Percentiles rank a stretch among this genome's conserved stretches.
These are phyloP conservation scores for Mus minutoides DNA, from an alignment of 2,797 vertebrate species.

Conservation along the genomic window DNA sequence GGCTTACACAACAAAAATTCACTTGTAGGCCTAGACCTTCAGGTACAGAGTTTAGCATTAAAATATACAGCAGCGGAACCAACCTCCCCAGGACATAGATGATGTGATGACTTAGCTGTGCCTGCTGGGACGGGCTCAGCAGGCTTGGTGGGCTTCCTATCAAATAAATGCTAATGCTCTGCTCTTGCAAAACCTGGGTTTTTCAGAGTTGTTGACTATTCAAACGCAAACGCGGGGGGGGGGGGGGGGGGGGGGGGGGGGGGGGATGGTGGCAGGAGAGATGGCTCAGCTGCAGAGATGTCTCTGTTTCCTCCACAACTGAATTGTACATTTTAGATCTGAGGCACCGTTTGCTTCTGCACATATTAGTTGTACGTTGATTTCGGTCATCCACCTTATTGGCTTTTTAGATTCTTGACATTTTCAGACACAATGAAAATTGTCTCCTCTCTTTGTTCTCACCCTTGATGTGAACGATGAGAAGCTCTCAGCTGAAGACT, in stretches of 20 bases:
- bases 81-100: background rate
- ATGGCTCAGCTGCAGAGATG: background rate
- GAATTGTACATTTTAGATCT: fast-evolving
- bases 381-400: no score
- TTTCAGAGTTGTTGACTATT: no score
- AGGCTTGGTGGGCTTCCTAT: background rate
- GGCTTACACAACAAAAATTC: background rate
- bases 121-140: fast-evolving
- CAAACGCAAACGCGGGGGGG: background rate
- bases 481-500: background rate
- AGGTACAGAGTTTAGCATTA: background rate
- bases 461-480: fast-evolving
- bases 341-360: background rate
- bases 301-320: background rate
- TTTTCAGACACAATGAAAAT: background rate
- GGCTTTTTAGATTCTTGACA: background rate
- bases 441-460: background rate
- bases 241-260: no score
- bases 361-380: background rate
- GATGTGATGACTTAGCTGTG: fast-evolving
- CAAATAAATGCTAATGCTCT: no score
- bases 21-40: no score
- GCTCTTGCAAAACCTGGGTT: no score
- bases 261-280: no score
- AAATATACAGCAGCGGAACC: background rate